Base-by-base conservation (phyloP, 2,888 invertebrate species). In the Deilephila porcellus region DNA sequence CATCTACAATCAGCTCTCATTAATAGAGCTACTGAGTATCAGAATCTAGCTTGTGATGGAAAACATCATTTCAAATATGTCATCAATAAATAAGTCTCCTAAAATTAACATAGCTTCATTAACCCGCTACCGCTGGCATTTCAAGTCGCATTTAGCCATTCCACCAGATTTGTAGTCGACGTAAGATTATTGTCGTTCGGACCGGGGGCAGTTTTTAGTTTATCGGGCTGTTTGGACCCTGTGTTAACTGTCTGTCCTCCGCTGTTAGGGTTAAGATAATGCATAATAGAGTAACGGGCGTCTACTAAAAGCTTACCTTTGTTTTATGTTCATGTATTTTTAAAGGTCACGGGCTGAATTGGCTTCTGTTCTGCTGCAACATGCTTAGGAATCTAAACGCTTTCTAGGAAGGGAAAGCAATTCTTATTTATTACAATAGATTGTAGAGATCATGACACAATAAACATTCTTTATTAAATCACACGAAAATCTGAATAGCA, bases 111-210 rank as follows among this genome's bases (percentile, higher is more conserved):
- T 4, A 14, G 25, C 7, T 4, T 60, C 64, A 1, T 59, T 32
- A 4, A 62, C 71, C 67, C 81, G 81, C 82, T 78, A 0, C 19
- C 72, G 74, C 80, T 71, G 70, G 53, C 74, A 32, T 71, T 79
- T 80, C 6, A 75, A 79, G 6, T 52, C 5, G 4, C 14, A 53
- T 77, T 77, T 76, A 82, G 80, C 84, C 80, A 85, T 87, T 87
- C 79, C 79, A 82, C 83, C 88, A 91, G 90, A 92, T 92, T 91
- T 91, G 91, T 89, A 84, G 85, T 75, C 85, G 80, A 81, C 84
- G 81, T 76, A 77, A 81, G 86, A 86, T 84, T 86, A 88, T 86
- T 86, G 88, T 86, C 85, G 83, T 82, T 79, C 80, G 84, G 84
- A 86, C 82, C 79, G 76, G 74, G 73, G 70, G 78, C 83, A 84